phyloP scores from a whole-genome alignment of 2,113 vertebrate genomes.

The Spizaetus ornatus region DNA sequence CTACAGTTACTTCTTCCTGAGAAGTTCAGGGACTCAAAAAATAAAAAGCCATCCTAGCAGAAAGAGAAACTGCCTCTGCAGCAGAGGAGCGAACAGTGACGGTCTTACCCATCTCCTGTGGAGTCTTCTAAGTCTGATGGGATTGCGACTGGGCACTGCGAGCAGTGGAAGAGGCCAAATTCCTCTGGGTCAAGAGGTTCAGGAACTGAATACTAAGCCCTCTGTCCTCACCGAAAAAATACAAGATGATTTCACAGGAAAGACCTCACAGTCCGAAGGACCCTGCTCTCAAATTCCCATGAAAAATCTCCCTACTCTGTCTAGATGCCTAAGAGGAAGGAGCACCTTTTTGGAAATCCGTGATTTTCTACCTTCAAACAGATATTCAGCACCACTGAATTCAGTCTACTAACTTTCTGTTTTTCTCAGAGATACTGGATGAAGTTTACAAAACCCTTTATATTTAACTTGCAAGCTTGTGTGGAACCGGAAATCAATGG shows the following conservation, averaged over 20 bases:
- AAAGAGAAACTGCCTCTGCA: not conserved
- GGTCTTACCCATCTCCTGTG: not conserved
- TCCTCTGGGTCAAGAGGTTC: not conserved
- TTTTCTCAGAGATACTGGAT: not conserved
- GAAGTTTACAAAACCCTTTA: not conserved
- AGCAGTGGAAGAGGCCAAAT: not conserved
- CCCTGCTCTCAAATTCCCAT: not conserved
- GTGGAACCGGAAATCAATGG: not conserved
- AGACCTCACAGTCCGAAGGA: not conserved
- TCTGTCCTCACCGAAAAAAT: not conserved
- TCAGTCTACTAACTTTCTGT: not conserved
- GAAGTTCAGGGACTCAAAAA: conserved; percentile 5
- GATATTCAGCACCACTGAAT: not conserved
- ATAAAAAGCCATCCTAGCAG: not conserved
- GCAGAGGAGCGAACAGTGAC: rapidly evolving
- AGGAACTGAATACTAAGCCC: not conserved
- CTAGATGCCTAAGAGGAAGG: not conserved
- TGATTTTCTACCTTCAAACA: not conserved
- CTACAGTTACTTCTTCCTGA: conserved; percentile 24
- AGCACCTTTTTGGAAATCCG: not conserved
- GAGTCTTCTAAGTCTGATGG: not conserved
- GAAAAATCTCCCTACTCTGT: not conserved
- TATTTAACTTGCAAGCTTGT: not conserved
- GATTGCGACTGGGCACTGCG: not conserved
- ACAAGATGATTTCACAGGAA: not conserved